phyloP scores from a whole-genome alignment of 2,797 vertebrate species.

The Borostomias antarcticus region DNA sequence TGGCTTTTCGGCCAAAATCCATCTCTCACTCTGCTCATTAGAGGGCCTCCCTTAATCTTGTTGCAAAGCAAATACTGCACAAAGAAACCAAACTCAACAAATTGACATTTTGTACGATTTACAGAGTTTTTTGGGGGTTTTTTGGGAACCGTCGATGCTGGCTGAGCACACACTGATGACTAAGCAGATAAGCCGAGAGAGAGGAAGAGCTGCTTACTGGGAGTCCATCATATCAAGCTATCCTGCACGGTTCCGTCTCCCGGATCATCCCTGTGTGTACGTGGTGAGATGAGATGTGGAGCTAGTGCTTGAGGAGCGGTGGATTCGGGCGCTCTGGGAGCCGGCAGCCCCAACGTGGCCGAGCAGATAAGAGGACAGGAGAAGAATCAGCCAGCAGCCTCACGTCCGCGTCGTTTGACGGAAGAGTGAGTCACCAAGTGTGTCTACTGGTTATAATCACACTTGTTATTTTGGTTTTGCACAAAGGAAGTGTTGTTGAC shows the following conservation, averaged over 20 bases:
- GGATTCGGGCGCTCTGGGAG: too few relatives aligned
- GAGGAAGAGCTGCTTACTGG: conserved; percentile 10
- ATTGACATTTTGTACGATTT: conserved; percentile 41
- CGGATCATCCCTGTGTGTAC: conserved; percentile 40
- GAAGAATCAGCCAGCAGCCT: too few relatives aligned
- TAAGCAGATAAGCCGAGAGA: neutral
- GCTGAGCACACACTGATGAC: neutral
- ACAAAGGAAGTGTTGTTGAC: too few relatives aligned
- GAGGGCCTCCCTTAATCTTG: conserved; percentile 33
- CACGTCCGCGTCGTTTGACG: too few relatives aligned
- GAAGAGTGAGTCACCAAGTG: too few relatives aligned
- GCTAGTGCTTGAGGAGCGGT: too few relatives aligned
- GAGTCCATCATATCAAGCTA: conserved; percentile 37
- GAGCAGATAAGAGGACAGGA: too few relatives aligned
- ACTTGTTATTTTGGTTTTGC: too few relatives aligned
- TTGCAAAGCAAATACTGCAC: conserved; percentile 45
- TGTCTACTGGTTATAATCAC: too few relatives aligned
- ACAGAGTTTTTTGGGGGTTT: conserved; percentile 29
- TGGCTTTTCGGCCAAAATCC: too few relatives aligned
- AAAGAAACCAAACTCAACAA: conserved; percentile 59
- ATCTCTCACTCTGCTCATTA: conserved; percentile 51
- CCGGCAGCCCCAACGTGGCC: too few relatives aligned
- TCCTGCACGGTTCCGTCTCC: conserved; percentile 27
- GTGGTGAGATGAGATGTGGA: neutral
- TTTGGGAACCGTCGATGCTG: too few relatives aligned